Evolutionary conservation across 2,888 invertebrate species (phyloP).

Genomic region (Uropetala carovei): DNA sequence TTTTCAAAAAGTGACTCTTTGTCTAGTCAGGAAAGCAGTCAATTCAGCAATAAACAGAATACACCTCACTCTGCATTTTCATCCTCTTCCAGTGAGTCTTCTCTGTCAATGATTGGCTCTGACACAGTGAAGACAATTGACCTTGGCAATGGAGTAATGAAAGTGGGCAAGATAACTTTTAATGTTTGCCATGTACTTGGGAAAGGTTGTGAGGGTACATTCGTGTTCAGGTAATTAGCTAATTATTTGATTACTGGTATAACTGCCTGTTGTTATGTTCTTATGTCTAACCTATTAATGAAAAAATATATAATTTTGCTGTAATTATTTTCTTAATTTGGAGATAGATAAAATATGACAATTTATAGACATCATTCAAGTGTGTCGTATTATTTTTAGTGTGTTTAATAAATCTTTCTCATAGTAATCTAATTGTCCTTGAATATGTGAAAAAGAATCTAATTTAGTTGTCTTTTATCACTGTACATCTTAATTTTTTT

Average conservation of each 20-base stretch:
- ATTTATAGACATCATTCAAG: too few species aligned
- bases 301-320: too few species aligned
- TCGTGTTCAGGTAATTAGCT: constrained; percentile 88
- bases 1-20: background rate
- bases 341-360: too few species aligned
- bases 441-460: too few species aligned
- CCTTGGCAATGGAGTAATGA: constrained; percentile 81
- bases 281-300: too few species aligned
- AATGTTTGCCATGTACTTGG: constrained; percentile 91
- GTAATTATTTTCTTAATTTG: too few species aligned
- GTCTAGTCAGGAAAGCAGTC: background rate
- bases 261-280: too few species aligned
- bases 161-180: constrained; percentile 93
- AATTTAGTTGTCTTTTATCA: too few species aligned
- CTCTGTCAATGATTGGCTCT: constrained; percentile 70
- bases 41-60: background rate
- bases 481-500: too few species aligned
- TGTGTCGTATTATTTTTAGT: too few species aligned
- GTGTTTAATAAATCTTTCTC: too few species aligned
- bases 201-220: constrained; percentile 98
- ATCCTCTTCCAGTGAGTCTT: background rate
- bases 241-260: constrained; percentile 13
- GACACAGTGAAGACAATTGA: constrained; percentile 80
- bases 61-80: background rate
- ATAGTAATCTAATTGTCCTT: too few species aligned